These are phyloP conservation scores for Isotomurus palustris DNA, from an alignment of 2,888 invertebrate genomes.

Conservation along the genomic window DNA sequence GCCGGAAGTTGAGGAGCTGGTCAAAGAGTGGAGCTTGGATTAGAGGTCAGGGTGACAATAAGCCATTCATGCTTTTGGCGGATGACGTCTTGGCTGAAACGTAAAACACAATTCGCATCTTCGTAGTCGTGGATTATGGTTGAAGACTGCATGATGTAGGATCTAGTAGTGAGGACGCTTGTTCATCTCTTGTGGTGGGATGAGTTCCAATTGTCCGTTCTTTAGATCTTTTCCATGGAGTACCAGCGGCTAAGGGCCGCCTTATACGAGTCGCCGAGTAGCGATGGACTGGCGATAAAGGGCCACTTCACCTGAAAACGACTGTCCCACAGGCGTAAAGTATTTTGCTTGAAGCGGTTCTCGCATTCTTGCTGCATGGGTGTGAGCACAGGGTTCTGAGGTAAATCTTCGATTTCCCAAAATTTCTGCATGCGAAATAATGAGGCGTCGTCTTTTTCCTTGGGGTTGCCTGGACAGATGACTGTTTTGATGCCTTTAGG, in stretches of 20 bases:
- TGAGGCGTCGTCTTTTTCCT: too few species aligned
- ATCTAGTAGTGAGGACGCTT: conserved; percentile 34
- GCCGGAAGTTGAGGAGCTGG: conserved; percentile 46
- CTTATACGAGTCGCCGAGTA: conserved; percentile 36
- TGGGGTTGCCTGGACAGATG: too few species aligned
- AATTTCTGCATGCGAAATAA: conserved; percentile 19
- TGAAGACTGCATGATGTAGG: conserved; percentile 47
- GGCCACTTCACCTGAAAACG: conserved; percentile 23
- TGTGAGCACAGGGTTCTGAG: background rate
- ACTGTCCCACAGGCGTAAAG: conserved; percentile 5
- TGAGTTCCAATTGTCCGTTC: conserved; percentile 38
- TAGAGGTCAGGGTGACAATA: conserved; percentile 45
- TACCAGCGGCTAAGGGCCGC: conserved; percentile 36
- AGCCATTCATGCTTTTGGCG: conserved; percentile 46
- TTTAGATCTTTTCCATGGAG: conserved; percentile 34
- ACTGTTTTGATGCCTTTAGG: too few species aligned
- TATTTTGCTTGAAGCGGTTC: conserved; percentile 15
- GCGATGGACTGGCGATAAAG: background rate
- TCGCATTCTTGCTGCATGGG: conserved; percentile 19
- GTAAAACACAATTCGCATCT: conserved; percentile 48
- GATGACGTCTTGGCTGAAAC: conserved; percentile 45
- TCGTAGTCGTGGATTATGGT: conserved; percentile 44
- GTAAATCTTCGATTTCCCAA: conserved; percentile 20
- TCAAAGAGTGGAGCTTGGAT: conserved; percentile 46
- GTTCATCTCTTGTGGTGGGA: conserved; percentile 11